Percentiles rank a stretch among this genome's conserved stretches.
Evolutionary conservation across 2,797 vertebrate genomes (phyloP).

Genomic region (Molossus molossus): DNA sequence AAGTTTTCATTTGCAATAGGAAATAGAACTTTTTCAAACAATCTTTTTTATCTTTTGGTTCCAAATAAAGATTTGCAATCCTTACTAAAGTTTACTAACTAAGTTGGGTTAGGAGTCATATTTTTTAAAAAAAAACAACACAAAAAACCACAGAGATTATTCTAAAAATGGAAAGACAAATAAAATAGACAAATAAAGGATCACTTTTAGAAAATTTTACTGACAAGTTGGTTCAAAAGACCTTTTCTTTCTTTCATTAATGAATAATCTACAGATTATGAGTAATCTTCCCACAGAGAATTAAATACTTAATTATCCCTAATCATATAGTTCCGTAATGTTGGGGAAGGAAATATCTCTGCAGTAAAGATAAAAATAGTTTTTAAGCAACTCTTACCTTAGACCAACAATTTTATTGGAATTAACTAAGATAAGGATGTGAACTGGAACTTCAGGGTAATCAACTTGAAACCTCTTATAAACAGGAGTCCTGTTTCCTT

Average conservation of each 20-base stretch:
- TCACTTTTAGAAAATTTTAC: slow-evolving; percentile 6
- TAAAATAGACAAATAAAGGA: not conserved
- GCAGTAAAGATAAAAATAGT: slow-evolving; percentile 23
- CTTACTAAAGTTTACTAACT: slow-evolving; percentile 6
- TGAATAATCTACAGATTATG: not conserved
- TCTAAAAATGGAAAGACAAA: not conserved
- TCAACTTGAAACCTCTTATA: not conserved
- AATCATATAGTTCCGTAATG: not conserved
- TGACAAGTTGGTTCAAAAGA: not conserved
- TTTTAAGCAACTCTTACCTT: slow-evolving; percentile 6
- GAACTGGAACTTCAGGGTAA: not conserved
- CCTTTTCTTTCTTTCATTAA: slow-evolving; percentile 12
- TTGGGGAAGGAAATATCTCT: not conserved
- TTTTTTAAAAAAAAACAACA: too few relatives aligned
- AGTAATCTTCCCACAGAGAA: not conserved
- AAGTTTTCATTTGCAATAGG: not conserved
- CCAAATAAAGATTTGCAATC: not conserved
- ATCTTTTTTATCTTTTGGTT: not conserved
- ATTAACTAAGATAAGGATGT: not conserved
- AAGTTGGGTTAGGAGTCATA: not conserved
- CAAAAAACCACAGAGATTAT: not conserved
- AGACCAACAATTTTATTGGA: not conserved
- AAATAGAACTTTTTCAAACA: slow-evolving; percentile 8
- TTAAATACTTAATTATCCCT: slow-evolving; percentile 30
- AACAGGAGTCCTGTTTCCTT: not conserved